Evolutionary conservation across 92 coral and sea anemone species (phyloP).

Genomic region (Metridium senile): DNA sequence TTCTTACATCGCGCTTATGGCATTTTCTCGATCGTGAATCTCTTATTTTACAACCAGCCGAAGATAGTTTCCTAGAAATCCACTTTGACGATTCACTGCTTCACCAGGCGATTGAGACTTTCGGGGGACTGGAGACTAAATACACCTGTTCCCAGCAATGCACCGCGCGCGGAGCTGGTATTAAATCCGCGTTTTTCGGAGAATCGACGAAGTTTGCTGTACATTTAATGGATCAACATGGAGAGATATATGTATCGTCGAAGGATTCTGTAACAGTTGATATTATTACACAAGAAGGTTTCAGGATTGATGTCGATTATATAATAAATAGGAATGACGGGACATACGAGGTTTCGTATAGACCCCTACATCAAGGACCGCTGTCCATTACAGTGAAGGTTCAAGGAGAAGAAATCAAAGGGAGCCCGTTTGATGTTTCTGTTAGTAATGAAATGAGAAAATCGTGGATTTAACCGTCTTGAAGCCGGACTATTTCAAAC

Average conservation of each 20-base stretch:
- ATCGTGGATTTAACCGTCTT: conserved; percentile 64
- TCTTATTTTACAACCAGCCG: conserved; percentile 39
- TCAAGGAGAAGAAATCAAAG: conserved; percentile 44
- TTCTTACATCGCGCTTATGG: conserved; percentile 45
- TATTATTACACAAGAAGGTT: conserved; percentile 35
- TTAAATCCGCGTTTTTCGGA: conserved; percentile 43
- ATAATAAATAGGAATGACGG: conserved; percentile 38
- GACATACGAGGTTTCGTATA: conserved; percentile 57
- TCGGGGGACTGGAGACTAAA: conserved; percentile 52
- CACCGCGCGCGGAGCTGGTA: conserved; percentile 60
- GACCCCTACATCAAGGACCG: conserved; percentile 37
- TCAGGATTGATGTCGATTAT: conserved; percentile 40
- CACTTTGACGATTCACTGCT: conserved; percentile 59
- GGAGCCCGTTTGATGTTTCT: conserved; percentile 54
- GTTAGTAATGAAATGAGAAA: conserved; percentile 41
- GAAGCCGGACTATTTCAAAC: no score
- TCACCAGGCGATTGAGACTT: conserved; percentile 47
- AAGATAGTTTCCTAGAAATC: conserved; percentile 40
- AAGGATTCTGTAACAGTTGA: conserved; percentile 33
- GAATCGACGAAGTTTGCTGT: conserved; percentile 50
- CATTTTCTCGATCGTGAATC: conserved; percentile 42
- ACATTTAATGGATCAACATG: conserved; percentile 51
- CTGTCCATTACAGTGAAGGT: conserved; percentile 39
- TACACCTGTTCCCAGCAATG: conserved; percentile 44
- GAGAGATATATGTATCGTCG: conserved; percentile 21